A percentile compares a stretch with the other conserved stretches of the same genome.
phyloP scores from a whole-genome alignment of 2,113 vertebrate genomes.

The Chlorocebus sabaeus region DNA sequence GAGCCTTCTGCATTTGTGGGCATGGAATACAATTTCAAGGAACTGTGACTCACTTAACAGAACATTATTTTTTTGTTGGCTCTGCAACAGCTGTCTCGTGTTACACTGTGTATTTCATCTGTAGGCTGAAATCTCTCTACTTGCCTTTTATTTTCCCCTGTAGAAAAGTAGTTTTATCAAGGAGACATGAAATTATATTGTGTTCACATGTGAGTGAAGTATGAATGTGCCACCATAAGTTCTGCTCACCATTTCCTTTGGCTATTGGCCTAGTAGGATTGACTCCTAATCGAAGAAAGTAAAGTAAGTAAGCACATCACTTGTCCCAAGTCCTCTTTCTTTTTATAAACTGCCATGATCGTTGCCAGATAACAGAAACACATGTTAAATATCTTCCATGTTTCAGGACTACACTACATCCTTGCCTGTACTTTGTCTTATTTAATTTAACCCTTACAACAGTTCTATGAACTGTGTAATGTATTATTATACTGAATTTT shows the following conservation, averaged over 20 bases:
- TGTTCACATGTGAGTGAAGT: neutral
- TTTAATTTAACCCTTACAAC: neutral
- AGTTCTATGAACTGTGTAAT: neutral
- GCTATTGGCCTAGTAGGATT: neutral
- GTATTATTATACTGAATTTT: neutral
- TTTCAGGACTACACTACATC: neutral
- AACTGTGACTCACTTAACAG: neutral
- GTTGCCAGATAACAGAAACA: neutral
- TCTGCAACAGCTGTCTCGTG: neutral
- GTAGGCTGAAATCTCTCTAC: neutral
- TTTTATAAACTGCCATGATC: neutral
- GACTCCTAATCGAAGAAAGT: neutral
- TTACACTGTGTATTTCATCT: neutral
- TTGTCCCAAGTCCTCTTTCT: neutral
- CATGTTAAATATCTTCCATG: neutral
- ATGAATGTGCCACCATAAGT: neutral
- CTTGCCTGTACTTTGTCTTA: neutral
- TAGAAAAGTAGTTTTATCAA: neutral
- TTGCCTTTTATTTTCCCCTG: slow-evolving; percentile 11
- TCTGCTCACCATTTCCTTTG: neutral
- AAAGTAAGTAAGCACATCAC: neutral
- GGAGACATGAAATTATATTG: neutral
- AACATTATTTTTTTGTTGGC: neutral
- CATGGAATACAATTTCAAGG: neutral
- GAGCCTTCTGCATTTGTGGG: neutral